A percentile compares a stretch with the other conserved stretches of the same genome.
Evolutionary conservation across 37 sponge, comb jelly and placozoan species (phyloP).

Genomic region (Chondrosia reniformis): DNA sequence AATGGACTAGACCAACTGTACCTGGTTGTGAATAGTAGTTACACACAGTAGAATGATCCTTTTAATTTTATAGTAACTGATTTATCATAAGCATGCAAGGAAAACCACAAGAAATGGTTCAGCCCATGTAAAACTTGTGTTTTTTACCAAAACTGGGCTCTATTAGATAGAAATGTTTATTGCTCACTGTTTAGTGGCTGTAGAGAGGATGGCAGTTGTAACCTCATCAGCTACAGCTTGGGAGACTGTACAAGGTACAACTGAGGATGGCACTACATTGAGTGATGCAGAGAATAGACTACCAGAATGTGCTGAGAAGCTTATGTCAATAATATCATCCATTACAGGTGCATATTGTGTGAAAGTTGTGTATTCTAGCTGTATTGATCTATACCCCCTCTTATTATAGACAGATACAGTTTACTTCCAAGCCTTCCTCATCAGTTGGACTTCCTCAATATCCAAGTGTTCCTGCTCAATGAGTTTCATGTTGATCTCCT

Average conservation of each 20-base stretch:
- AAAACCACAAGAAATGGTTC: too few species aligned
- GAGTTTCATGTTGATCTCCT: slow-evolving; percentile 64
- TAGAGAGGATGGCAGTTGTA: slow-evolving; percentile 31
- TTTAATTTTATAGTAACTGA: too few species aligned
- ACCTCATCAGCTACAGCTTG: slow-evolving; percentile 39
- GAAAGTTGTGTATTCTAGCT: not conserved
- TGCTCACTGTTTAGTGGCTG: slow-evolving; percentile 33
- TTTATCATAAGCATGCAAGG: too few species aligned
- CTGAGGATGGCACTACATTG: slow-evolving; percentile 12
- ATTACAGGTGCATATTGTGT: slow-evolving; percentile 38
- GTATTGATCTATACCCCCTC: not conserved
- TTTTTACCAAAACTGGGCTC: too few species aligned
- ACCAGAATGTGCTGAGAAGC: slow-evolving; percentile 48
- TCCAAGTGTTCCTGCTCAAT: slow-evolving; percentile 52
- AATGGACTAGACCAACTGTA: too few species aligned
- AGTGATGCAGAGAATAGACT: slow-evolving; percentile 21
- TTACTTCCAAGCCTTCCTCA: slow-evolving; percentile 22
- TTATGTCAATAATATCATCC: slow-evolving; percentile 44
- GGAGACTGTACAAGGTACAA: slow-evolving; percentile 21
- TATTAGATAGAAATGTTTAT: too few species aligned
- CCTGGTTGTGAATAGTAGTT: too few species aligned
- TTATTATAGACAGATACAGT: slow-evolving; percentile 44
- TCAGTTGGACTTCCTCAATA: slow-evolving; percentile 50
- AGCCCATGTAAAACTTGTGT: too few species aligned
- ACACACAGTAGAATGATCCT: too few species aligned